Base-by-base conservation (phyloP, 2,797 vertebrate genomes). In the Australoheros facetus region DNA sequence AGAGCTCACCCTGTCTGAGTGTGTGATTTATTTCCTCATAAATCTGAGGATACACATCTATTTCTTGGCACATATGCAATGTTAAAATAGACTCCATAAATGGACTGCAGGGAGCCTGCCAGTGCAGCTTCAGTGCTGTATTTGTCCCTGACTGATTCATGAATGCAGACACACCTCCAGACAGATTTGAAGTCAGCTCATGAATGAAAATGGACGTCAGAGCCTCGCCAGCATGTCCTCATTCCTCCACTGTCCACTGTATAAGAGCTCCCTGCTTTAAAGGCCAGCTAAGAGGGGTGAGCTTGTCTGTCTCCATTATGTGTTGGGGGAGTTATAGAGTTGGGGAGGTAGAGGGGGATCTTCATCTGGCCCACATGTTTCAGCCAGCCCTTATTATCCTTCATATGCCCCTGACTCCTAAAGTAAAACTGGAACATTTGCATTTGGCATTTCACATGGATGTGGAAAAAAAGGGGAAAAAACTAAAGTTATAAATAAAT, bases 121-220 rank as follows among this genome's bases (percentile, higher is more conserved):
- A 64, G 79, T 37, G 73, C 59, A 56, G 45, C 10, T 14, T 82
- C 73, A 57, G 2, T 42, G 45, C 17, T 48, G 26, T 5, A 3
- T 60, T 23, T 66, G 59, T 54, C 37, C 39, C 7, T 21, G 73
- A 79, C 32, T 60, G 48, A 72, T 78, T 80, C 56, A 64, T 13
- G 42, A 83, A 39, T 7, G 4, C 2, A 12, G 66, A 82, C 55
- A 73, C 70, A 82, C 70, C 69, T 82, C 71, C 56, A 60, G 75
- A 75, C 53, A 62, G 32, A 48, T 56, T 1, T 75, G 57, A 80
- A 78, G 70, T 76, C 42, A 30, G 42, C 1, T 32, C 7, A 73
- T 84, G 87, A 90, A 83, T 89, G 84, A 75, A 80, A 79, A 80
- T 26, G 16, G 56, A 89, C 80, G 55, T 88, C 89, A 90, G 7